Conservation (phyloP, 2,113 vertebrate genomes). For the Larimichthys polyactis region DNA sequence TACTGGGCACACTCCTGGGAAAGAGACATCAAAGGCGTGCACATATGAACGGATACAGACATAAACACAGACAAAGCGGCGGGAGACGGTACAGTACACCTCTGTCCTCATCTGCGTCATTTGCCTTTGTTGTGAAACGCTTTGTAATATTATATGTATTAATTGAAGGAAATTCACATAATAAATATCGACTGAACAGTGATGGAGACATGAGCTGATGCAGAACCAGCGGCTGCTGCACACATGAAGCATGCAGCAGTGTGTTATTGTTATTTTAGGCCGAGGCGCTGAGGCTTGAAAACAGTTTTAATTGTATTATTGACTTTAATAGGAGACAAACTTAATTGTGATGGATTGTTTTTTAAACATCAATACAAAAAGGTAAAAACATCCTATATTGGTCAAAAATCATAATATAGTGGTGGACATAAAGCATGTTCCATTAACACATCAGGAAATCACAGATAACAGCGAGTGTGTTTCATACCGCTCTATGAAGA, state of each 20-base stretch:
- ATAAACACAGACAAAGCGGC: neutral
- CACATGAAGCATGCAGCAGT: neutral
- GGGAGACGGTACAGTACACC: no score
- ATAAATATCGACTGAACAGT: neutral
- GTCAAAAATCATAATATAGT: neutral
- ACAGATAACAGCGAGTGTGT: slow-evolving; percentile 23
- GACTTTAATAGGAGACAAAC: neutral
- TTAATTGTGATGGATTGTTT: neutral
- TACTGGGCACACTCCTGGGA: slow-evolving; percentile 97
- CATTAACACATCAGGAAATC: slow-evolving; percentile 47
- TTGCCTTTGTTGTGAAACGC: neutral
- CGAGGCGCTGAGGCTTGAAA: neutral
- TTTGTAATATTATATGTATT: neutral
- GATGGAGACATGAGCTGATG: neutral
- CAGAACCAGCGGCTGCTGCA: neutral
- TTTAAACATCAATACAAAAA: slow-evolving; percentile 3
- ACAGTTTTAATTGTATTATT: neutral
- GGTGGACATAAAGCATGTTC: slow-evolving; percentile 50
- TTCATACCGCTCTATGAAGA: slow-evolving; percentile 31
- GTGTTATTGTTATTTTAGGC: neutral
- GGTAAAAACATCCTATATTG: neutral
- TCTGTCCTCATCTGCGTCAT: neutral
- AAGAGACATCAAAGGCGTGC: slow-evolving; percentile 4
- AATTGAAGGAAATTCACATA: neutral
- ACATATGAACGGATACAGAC: neutral